A percentile compares a stretch with the other conserved stretches of the same genome.
Evolutionary conservation across 92 coral and sea anemone genomes (phyloP).

Genomic region (Nematostella vectensis): DNA sequence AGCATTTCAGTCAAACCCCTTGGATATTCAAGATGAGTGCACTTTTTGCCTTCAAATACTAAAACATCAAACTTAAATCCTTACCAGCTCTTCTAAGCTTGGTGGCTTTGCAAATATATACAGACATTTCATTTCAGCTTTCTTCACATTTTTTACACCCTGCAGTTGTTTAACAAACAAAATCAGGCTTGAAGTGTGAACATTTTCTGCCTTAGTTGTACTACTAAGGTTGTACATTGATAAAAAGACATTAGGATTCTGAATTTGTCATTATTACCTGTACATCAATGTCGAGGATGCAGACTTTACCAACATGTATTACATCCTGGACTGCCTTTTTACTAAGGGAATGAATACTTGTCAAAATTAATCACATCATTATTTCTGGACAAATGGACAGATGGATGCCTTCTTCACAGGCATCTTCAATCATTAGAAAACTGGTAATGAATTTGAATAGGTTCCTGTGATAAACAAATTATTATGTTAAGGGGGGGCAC

Average conservation of each 20-base stretch:
- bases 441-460: too few relatives aligned
- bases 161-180: conserved; percentile 12
- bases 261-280: too few relatives aligned
- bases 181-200: background rate
- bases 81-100: conserved; percentile 70
- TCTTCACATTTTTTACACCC: conserved; percentile 86
- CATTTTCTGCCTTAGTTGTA: too few relatives aligned
- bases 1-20: too few relatives aligned
- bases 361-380: too few relatives aligned
- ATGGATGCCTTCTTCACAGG: too few relatives aligned
- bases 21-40: background rate
- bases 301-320: conserved; percentile 59
- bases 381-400: too few relatives aligned
- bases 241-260: too few relatives aligned
- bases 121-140: conserved; percentile 51
- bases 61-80: background rate
- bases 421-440: too few relatives aligned
- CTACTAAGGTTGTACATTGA: too few relatives aligned
- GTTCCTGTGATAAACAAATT: too few relatives aligned
- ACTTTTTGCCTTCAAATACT: background rate
- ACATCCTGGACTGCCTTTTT: conserved; percentile 88
- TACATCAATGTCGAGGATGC: conserved; percentile 88
- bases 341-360: conserved; percentile 36
- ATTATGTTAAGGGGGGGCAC: too few relatives aligned
- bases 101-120: conserved; percentile 81